Percentiles rank a stretch among this genome's conserved stretches.
Evolutionary conservation across 35 echinoderm and acorn worm genomes (phyloP).

Genomic region (Stichopus chloronotus): DNA sequence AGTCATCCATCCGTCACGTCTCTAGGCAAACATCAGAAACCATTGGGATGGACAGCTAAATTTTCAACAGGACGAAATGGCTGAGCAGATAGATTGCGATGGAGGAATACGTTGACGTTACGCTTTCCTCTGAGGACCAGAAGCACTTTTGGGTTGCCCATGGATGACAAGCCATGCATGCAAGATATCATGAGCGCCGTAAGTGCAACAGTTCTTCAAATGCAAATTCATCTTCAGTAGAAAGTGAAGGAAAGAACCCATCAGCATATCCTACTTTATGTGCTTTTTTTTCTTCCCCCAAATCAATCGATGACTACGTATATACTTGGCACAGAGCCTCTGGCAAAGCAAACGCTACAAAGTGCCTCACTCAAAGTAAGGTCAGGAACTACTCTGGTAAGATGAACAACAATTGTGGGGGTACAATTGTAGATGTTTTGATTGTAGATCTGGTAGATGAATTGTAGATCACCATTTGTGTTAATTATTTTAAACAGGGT

Average conservation of each 20-base stretch:
- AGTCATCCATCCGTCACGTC: background rate
- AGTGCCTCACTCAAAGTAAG: too few species aligned
- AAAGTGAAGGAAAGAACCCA: background rate
- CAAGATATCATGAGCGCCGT: background rate
- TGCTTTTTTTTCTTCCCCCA: background rate
- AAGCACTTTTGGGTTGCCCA: background rate
- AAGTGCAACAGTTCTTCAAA: background rate
- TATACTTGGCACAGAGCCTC: background rate
- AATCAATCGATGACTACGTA: background rate
- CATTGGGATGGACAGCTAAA: background rate
- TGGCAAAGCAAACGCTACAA: background rate
- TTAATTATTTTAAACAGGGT: too few species aligned
- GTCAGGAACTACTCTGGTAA: too few species aligned
- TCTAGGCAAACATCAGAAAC: background rate
- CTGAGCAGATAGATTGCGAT: background rate
- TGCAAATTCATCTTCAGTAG: background rate
- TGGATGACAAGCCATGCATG: background rate
- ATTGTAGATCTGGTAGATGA: too few species aligned
- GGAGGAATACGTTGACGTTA: too few species aligned
- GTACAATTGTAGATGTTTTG: too few species aligned
- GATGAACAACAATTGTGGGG: too few species aligned
- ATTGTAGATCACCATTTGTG: too few species aligned
- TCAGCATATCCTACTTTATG: background rate
- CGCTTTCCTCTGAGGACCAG: background rate
- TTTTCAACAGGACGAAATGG: background rate